These are phyloP conservation scores for Escarpia spicata DNA, from an alignment of 2,888 invertebrate genomes.

Conservation along the genomic window DNA sequence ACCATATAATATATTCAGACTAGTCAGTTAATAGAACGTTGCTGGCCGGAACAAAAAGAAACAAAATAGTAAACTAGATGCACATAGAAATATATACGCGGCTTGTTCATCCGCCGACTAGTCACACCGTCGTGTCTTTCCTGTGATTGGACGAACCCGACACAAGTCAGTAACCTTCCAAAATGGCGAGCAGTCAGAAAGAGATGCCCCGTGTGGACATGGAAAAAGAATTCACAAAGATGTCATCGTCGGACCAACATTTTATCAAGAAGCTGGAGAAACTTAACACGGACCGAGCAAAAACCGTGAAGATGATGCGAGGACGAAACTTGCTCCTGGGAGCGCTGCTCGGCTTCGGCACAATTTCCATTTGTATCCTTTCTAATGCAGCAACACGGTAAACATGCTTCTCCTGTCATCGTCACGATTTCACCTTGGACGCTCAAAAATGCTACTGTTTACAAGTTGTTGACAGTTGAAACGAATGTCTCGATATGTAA, in stretches of 20 bases:
- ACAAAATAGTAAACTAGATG: no score
- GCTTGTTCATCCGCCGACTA: neutral
- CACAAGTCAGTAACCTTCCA: slow-evolving; percentile 28
- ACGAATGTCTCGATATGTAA: neutral
- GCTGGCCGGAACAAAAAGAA: no score
- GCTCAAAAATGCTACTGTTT: neutral
- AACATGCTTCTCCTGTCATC: slow-evolving; percentile 3
- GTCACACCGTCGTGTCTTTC: neutral
- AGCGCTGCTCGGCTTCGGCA: slow-evolving; percentile 74
- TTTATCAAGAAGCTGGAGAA: slow-evolving; percentile 84
- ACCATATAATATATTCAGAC: no score
- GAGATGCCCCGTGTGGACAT: slow-evolving; percentile 72
- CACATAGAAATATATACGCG: no score
- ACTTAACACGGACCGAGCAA: slow-evolving; percentile 79
- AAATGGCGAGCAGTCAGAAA: slow-evolving; percentile 48
- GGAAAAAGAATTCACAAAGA: slow-evolving; percentile 58
- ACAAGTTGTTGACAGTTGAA: neutral
- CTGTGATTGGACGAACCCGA: slow-evolving; percentile 11
- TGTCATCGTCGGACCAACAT: slow-evolving; percentile 73
- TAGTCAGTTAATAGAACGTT: no score
- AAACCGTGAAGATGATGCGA: slow-evolving; percentile 73
- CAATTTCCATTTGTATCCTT: slow-evolving; percentile 73
- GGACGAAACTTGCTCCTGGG: slow-evolving; percentile 78
- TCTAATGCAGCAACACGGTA: neutral
- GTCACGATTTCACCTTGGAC: slow-evolving; percentile 16